phyloP scores from a whole-genome alignment of 2,113 vertebrate species.

The Xiphophorus couchianus region DNA sequence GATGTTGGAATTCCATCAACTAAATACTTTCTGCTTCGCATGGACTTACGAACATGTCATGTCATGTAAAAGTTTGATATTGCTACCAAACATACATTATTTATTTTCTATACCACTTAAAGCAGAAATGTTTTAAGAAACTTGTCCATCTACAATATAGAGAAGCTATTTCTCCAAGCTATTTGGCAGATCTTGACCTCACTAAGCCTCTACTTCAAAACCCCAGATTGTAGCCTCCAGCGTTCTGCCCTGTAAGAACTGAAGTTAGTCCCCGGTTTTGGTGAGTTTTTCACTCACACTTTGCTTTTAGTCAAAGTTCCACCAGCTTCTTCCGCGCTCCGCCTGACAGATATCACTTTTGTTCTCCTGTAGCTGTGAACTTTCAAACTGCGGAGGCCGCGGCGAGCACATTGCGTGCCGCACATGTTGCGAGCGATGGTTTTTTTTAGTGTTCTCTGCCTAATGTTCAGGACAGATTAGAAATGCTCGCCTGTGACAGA shows the following conservation, averaged over 20 bases:
- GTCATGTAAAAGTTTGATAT: not conserved
- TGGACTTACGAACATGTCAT: not conserved
- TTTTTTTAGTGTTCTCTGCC: slow-evolving; percentile 77
- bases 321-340: slow-evolving; percentile 14
- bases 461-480: slow-evolving; percentile 87
- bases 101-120: not conserved
- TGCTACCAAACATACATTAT: not conserved
- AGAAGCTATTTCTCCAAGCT: slow-evolving; percentile 42
- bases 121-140: slow-evolving; percentile 17
- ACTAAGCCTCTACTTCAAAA: slow-evolving; percentile 75
- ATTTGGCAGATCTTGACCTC: slow-evolving; percentile 69
- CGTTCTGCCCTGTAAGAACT: slow-evolving; percentile 87
- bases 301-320: slow-evolving; percentile 8
- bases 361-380: slow-evolving; percentile 35
- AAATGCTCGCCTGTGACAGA: slow-evolving; percentile 85
- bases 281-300: slow-evolving; percentile 6
- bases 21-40: not conserved
- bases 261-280: slow-evolving; percentile 84
- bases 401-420: slow-evolving; percentile 51
- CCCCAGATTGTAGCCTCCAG: slow-evolving; percentile 81
- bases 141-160: slow-evolving; percentile 6
- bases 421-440: slow-evolving; percentile 61
- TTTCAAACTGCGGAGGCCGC: slow-evolving; percentile 27
- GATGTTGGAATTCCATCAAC: not conserved
- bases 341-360: slow-evolving; percentile 24